Evolutionary conservation across 2,113 vertebrate species (phyloP), one percentile per base, ranked within the genome.

Genomic region (Synchiropus splendidus): DNA sequence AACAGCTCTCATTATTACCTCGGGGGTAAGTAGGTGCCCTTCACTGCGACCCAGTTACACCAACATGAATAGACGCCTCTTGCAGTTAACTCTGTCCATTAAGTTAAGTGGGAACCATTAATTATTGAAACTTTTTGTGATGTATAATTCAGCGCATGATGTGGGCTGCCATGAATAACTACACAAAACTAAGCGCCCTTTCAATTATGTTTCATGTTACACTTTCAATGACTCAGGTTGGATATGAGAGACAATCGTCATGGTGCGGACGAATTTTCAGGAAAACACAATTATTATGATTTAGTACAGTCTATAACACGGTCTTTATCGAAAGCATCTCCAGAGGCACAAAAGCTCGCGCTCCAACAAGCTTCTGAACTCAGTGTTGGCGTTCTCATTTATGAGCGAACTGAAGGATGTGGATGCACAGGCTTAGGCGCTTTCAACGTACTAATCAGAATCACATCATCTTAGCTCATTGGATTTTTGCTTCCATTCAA

Each of bases 41-140:
- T 64, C 70, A 64, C 43, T 48, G 61, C 45, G 33, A 67, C 66
- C 68, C 51, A 57, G 48, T 78, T 76, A 42, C 39, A 45, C 42
- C 48, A 64, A 39, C 17, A 66, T 47, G 42, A 67, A 54, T 13
- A 15, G 42, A 56, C 41, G 35, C 42, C 32, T 48, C 67, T 70
- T 55, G 53, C 64, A 54, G 76, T 78, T 77, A 78, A 79, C 74
- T 68, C 68, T 53, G 52, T 69, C 77, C 80, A 83, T 84, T 78
- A 83, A 67, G 70, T 72, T 81, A 81, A 83, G 77, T 80, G 80
- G 64, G 56, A 17, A 15, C 42, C 15, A 67, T 83, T 36, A 51
- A 80, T 83, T 75, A 83, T 84, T 75, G 45, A 80, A 17, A 27
- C 39, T 21, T 48, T 40, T 68, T 42, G 12, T 43, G 1, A 58